Evolutionary conservation across 2,113 vertebrate species (phyloP).

Genomic region (Poeciliopsis prolifica): DNA sequence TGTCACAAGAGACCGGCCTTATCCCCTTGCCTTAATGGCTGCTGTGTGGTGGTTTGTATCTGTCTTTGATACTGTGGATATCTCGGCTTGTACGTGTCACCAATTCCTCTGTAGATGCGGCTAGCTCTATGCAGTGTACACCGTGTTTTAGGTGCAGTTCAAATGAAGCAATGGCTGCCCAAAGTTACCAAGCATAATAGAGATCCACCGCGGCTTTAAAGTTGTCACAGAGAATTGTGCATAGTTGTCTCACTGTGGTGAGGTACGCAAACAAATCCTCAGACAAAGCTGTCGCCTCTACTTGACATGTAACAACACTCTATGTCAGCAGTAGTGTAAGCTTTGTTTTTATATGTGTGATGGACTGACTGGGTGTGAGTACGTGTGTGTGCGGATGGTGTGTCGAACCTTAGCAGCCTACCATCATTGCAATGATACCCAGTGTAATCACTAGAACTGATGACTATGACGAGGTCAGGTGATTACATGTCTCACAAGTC

Average conservation of each 20-base stretch:
- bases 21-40: constrained; percentile 17
- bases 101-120: constrained; percentile 8
- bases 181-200: not conserved
- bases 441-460: not conserved
- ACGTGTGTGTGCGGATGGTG: not conserved
- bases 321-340: not conserved
- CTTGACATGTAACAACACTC: not conserved
- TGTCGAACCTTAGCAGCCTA: too few relatives aligned
- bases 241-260: not conserved
- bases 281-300: not conserved
- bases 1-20: constrained; percentile 39
- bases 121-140: not conserved
- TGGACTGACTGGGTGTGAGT: not conserved
- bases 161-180: not conserved
- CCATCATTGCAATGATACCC: not conserved
- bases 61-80: not conserved
- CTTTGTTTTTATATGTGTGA: not conserved
- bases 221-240: not conserved
- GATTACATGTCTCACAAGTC: constrained; percentile 13
- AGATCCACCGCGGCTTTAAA: not conserved
- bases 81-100: not conserved
- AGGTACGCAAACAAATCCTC: not conserved
- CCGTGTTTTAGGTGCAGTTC: constrained; percentile 7
- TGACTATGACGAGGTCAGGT: not conserved
- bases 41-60: not conserved